Base-by-base conservation (phyloP, 2,113 vertebrate species). In the Galbula dea region DNA sequence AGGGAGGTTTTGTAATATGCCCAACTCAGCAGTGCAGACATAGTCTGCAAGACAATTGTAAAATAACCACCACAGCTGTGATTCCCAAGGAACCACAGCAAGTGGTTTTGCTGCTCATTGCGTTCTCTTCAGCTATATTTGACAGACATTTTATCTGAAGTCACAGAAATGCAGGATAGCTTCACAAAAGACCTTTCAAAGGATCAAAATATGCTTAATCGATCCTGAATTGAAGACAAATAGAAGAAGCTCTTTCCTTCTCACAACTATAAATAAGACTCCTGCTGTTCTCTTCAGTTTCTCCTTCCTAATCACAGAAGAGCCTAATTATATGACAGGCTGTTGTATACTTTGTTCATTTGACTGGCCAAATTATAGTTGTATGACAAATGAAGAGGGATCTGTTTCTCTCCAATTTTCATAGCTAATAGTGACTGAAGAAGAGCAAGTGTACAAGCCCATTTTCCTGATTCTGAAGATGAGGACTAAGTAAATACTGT, bases 121-220 rank as follows among this genome's bases (percentile, higher is more conserved):
- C 78, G 76, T 93, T 83, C 6, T 66, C 65, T 90, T 78, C 85
- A 76, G 55, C 20, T 91, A 36, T 79, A 46, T 61, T 86, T 90
- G 63, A 86, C 68, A 96, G 74, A 63, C 14, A 69, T 83, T 94
- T 92, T 86, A 69, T 81, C 74, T 85, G 73, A 87, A 93, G 46
- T 54, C 43, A 83, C 45, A 58, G 30, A 87, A 83, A 87, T 77
- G 24, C 30, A 81, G 82, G 72, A 79, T 19, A 86, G 32, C 51
- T 45, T 80, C 74, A 69, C 32, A 88, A 94, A 96, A 74, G 36
- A 58, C 6, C 12, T 86, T 67, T 94, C 58, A 49, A 92, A 23
- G 34, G 86, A 89, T 86, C 57, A 92, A 95, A 96, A 92, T 72
- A 34, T 49, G 23, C 52, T 91, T 95, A 87, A 90, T 76, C 93